Evolutionary conservation across 2,113 vertebrate species (phyloP).

Genomic region (Anseranas semipalmata): DNA sequence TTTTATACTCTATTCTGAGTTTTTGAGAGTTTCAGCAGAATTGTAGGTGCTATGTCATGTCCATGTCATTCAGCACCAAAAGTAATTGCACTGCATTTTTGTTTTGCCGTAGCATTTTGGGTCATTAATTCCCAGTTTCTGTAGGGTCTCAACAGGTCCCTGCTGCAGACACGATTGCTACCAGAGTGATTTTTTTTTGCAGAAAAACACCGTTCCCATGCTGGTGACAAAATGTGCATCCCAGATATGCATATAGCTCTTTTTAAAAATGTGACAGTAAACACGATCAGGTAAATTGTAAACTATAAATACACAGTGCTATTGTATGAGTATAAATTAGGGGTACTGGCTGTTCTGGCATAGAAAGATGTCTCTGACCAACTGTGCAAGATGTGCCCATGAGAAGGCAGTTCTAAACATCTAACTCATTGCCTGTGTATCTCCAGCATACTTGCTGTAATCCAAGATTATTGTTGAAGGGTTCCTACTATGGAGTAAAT

Average conservation of each 20-base stretch:
- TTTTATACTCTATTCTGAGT: not conserved
- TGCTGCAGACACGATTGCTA: not conserved
- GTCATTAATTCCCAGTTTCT: not conserved
- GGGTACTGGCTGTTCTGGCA: not conserved
- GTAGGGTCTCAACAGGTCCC: not conserved
- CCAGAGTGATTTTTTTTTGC: not conserved
- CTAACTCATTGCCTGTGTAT: not conserved
- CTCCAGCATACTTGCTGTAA: not conserved
- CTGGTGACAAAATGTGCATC: not conserved
- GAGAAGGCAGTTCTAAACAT: not conserved
- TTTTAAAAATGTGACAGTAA: not conserved
- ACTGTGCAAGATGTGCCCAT: not conserved
- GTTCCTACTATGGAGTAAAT: not conserved
- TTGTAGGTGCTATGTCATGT: not conserved
- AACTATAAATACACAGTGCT: not conserved
- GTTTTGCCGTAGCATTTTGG: not conserved
- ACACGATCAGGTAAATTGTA: not conserved
- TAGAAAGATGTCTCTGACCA: not conserved
- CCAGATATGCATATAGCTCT: not conserved
- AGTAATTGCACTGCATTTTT: not conserved
- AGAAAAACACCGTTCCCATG: not conserved
- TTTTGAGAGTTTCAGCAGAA: not conserved
- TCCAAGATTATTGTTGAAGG: not conserved
- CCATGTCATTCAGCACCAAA: not conserved
- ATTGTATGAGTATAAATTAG: not conserved